phyloP scores from a whole-genome alignment of 2,888 invertebrate species.

The Aleiodes leptofemur region DNA sequence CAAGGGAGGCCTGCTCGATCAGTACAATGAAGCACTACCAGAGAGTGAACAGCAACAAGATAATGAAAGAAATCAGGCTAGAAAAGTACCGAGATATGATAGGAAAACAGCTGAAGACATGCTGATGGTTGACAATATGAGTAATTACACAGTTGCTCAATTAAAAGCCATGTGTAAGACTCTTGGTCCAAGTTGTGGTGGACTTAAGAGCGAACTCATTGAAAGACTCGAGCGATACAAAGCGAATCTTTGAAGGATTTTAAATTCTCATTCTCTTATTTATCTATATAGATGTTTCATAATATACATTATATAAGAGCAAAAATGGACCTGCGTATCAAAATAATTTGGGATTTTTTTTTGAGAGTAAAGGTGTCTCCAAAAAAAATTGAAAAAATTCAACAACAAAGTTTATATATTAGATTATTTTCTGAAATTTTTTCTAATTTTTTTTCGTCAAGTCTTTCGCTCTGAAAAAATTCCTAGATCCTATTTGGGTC shows the following conservation, averaged over 20 bases:
- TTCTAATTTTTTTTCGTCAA: no score
- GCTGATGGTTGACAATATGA: neutral
- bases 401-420: no score
- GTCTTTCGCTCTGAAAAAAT: no score
- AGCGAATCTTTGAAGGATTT: neutral
- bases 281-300: no score
- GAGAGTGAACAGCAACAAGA: neutral
- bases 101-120: neutral
- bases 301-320: no score
- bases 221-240: slow-evolving; percentile 7
- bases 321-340: no score
- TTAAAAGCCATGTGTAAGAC: slow-evolving; percentile 13
- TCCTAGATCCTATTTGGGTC: no score
- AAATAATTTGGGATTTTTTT: no score
- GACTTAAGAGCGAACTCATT: slow-evolving; percentile 24
- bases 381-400: no score
- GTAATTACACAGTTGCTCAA: neutral
- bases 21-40: slow-evolving; percentile 4
- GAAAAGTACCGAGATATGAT: slow-evolving; percentile 8
- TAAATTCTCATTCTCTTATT: no score
- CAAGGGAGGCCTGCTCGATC: neutral
- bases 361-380: no score
- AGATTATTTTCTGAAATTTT: no score
- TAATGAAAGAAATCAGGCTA: neutral
- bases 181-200: neutral